A percentile compares a stretch with the other conserved stretches of the same genome.
Evolutionary conservation across 2,113 vertebrate species (phyloP).

Genomic region (Elaphurus davidianus): DNA sequence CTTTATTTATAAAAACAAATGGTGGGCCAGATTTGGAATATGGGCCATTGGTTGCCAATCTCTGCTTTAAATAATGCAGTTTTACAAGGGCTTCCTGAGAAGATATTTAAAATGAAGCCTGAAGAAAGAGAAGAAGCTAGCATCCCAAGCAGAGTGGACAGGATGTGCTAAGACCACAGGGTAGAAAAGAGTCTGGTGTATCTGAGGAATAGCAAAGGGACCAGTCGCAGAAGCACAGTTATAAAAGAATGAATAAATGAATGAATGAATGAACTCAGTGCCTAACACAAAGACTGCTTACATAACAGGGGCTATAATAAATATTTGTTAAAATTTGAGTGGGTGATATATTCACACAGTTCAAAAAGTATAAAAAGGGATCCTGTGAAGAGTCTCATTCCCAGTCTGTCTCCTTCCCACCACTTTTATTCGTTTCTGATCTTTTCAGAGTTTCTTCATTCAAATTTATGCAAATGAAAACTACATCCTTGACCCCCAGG

Average conservation of each 20-base stretch:
- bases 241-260: neutral
- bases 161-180: neutral
- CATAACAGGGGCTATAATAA: neutral
- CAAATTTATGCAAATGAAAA: neutral
- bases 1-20: constrained; percentile 14
- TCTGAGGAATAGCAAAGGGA: neutral
- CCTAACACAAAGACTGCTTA: neutral
- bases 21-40: neutral
- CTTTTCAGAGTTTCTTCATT: neutral
- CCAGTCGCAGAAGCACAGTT: neutral
- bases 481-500: neutral
- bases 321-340: neutral
- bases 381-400: neutral
- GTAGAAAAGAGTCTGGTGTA: neutral
- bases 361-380: neutral
- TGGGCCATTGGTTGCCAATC: neutral
- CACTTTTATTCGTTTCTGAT: neutral
- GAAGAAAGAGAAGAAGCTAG: neutral
- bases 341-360: neutral
- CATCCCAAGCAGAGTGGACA: neutral
- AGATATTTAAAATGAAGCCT: neutral
- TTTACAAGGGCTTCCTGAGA: neutral
- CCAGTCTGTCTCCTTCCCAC: neutral
- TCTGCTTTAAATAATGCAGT: neutral
- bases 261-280: neutral